Percentiles rank a stretch among this genome's conserved stretches.
phyloP scores from a whole-genome alignment of 2,888 invertebrate genomes.

The Drosophila cyrtoloma region DNA sequence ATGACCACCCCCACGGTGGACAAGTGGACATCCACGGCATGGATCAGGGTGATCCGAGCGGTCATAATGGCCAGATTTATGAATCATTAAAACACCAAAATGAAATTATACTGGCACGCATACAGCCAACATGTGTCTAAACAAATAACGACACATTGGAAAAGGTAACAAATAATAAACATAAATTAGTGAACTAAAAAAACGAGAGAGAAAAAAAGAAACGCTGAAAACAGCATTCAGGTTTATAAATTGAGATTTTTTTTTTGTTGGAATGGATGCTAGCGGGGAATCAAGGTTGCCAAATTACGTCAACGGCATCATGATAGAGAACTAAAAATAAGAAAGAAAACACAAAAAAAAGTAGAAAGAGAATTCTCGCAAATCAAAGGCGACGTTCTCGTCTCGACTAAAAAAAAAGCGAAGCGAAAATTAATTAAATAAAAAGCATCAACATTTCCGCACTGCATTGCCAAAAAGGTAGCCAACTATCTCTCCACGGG shows the following conservation, averaged over 20 bases:
- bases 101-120: conserved; percentile 27
- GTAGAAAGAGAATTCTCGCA: conserved; percentile 45
- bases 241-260: conserved; percentile 29
- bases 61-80: conserved; percentile 67
- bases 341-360: conserved; percentile 18
- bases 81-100: conserved; percentile 59
- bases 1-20: conserved; percentile 40
- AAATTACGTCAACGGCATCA: conserved; percentile 76
- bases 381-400: conserved; percentile 75
- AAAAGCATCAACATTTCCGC: conserved; percentile 59
- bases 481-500: conserved; percentile 6
- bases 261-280: conserved; percentile 34
- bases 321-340: conserved; percentile 73
- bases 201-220: conserved; percentile 20
- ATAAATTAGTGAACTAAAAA: conserved; percentile 63
- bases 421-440: conserved; percentile 65
- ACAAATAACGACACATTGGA: conserved; percentile 73
- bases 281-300: conserved; percentile 75
- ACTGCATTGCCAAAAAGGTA: conserved; percentile 67
- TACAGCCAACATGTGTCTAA: conserved; percentile 58
- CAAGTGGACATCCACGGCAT: conserved; percentile 40
- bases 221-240: conserved; percentile 39
- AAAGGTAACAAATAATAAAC: conserved; percentile 77
- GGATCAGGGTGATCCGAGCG: conserved; percentile 54
- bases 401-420: conserved; percentile 24